phyloP scores from a whole-genome alignment of 2,888 invertebrate species.

The Phengaris alcon region DNA sequence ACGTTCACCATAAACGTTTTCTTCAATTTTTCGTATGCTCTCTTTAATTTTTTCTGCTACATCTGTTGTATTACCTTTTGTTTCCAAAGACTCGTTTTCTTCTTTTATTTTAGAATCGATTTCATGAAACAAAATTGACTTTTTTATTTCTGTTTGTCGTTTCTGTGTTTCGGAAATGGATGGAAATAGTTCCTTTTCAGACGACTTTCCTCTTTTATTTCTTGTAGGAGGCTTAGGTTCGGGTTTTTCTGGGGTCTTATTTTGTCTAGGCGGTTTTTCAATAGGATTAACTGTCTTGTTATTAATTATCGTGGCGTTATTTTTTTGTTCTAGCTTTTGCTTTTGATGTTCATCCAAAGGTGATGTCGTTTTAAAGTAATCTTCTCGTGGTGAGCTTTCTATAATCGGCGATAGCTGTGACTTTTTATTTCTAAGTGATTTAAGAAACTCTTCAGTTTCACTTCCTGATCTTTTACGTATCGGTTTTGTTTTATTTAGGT shows the following conservation, averaged over 20 bases:
- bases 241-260: slow-evolving; percentile 61
- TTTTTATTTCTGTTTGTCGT: slow-evolving; percentile 62
- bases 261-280: slow-evolving; percentile 69
- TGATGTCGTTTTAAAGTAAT: slow-evolving; percentile 80
- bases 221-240: slow-evolving; percentile 68
- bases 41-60: slow-evolving; percentile 75
- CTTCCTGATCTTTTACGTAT: slow-evolving; percentile 80
- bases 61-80: slow-evolving; percentile 55
- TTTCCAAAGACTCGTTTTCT: slow-evolving; percentile 39
- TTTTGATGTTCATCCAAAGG: slow-evolving; percentile 65
- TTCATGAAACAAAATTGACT: slow-evolving; percentile 62
- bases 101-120: slow-evolving; percentile 51
- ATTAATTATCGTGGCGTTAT: slow-evolving; percentile 50
- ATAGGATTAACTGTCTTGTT: slow-evolving; percentile 70
- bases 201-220: slow-evolving; percentile 63
- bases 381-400: slow-evolving; percentile 85
- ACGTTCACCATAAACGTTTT: slow-evolving; percentile 71
- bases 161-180: slow-evolving; percentile 67
- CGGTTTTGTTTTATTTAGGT: slow-evolving; percentile 65
- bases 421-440: slow-evolving; percentile 78
- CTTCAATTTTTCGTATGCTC: slow-evolving; percentile 72
- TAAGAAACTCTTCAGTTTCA: slow-evolving; percentile 80
- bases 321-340: slow-evolving; percentile 58
- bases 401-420: slow-evolving; percentile 89
- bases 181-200: slow-evolving; percentile 59